Conservation (phyloP, 2,888 invertebrate genomes). For the Rhagophthalmus giganteus region DNA sequence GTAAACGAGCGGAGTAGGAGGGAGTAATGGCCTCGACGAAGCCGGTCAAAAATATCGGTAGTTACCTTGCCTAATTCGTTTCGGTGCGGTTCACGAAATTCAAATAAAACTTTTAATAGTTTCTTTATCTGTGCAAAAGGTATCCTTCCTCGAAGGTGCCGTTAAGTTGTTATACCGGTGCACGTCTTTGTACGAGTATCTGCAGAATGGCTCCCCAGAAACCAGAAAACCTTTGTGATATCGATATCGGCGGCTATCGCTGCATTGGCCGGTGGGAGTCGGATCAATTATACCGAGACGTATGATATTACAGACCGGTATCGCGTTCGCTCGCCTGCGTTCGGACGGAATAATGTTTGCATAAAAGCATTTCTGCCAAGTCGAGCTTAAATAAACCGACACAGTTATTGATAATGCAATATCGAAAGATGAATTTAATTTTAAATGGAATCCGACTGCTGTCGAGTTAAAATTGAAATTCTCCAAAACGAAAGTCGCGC, state of each 20-base stretch:
- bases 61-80: constrained; percentile 24
- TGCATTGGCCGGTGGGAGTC: constrained; percentile 26
- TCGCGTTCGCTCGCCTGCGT: constrained; percentile 23
- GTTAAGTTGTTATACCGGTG: constrained; percentile 50
- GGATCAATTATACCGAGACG: constrained; percentile 33
- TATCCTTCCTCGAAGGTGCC: constrained; percentile 47
- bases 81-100: constrained; percentile 28
- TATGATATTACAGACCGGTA: constrained; percentile 29
- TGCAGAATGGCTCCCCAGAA: constrained; percentile 52
- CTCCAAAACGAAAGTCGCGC: constrained; percentile 22
- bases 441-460: constrained; percentile 24
- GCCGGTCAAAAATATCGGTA: constrained; percentile 20
- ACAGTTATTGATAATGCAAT: constrained; percentile 28
- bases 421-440: constrained; percentile 25
- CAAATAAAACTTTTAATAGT: constrained; percentile 51
- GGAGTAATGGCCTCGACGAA: constrained; percentile 8
- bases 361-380: constrained; percentile 26
- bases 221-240: constrained; percentile 37
- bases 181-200: constrained; percentile 51
- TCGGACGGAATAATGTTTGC: constrained; percentile 27
- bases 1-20: too few relatives aligned
- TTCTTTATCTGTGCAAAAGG: constrained; percentile 49
- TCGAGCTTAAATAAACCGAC: constrained; percentile 24
- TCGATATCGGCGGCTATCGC: constrained; percentile 20
- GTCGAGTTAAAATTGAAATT: constrained; percentile 26